phyloP scores from a whole-genome alignment of 2,888 invertebrate genomes.

The Gasteruption jaculator region DNA sequence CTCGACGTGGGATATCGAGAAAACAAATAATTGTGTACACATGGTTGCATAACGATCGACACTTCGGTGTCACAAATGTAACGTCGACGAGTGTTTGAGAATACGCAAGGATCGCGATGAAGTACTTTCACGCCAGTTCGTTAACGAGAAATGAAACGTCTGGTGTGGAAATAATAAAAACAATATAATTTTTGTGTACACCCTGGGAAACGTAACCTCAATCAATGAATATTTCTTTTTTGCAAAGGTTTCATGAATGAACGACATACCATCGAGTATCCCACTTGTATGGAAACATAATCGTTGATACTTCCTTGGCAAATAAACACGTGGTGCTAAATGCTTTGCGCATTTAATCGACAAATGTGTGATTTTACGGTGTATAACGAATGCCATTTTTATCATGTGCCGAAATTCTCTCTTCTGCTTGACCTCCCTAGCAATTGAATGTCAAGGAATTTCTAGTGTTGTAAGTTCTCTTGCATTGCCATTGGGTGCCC shows the following conservation, averaged over 20 bases:
- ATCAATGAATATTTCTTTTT: conserved; percentile 17
- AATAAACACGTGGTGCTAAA: conserved; percentile 29
- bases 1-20: too few species aligned
- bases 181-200: conserved; percentile 3
- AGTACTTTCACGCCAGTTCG: too few species aligned
- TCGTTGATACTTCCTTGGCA: conserved; percentile 39
- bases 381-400: conserved; percentile 45
- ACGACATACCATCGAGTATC: conserved; percentile 40
- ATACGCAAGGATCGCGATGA: too few species aligned
- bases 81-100: too few species aligned
- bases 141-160: background rate
- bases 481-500: too few species aligned
- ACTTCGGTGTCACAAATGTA: too few species aligned
- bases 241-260: conserved; percentile 14
- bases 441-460: too few species aligned
- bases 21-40: too few species aligned
- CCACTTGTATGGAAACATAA: conserved; percentile 45
- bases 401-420: too few species aligned
- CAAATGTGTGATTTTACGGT: conserved; percentile 34
- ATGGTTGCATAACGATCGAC: too few species aligned
- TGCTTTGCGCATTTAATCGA: conserved; percentile 32
- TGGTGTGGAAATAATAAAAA: background rate
- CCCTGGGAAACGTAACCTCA: conserved; percentile 31
- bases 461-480: too few species aligned
- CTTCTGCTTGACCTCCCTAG: too few species aligned